A percentile compares a stretch with the other conserved stretches of the same genome.
phyloP scores from a whole-genome alignment of 2,888 invertebrate species.

The Allolobophora icterica region DNA sequence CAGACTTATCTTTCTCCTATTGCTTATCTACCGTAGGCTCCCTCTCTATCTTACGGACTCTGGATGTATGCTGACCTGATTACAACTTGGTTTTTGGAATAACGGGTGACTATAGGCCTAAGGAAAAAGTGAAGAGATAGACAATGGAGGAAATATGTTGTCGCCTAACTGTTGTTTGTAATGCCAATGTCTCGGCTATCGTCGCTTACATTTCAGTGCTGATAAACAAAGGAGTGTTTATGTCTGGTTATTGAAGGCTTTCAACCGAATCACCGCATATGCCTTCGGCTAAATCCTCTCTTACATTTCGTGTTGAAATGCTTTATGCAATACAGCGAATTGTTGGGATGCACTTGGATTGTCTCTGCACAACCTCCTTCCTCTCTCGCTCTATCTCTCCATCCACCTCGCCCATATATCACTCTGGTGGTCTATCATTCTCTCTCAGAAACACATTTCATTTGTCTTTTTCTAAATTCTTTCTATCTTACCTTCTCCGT shows the following conservation, averaged over 20 bases:
- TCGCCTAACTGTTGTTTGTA: background rate
- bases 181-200: background rate
- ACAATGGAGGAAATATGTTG: background rate
- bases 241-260: slow-evolving; percentile 10
- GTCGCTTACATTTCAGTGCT: background rate
- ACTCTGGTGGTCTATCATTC: background rate
- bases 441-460: background rate
- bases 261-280: background rate
- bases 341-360: background rate
- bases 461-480: background rate
- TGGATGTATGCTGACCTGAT: no score
- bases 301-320: background rate
- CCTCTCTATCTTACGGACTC: no score
- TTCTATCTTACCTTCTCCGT: background rate
- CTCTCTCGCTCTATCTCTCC: background rate
- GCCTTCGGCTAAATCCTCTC: background rate
- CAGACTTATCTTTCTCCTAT: no score
- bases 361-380: background rate
- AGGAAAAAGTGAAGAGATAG: background rate
- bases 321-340: background rate
- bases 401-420: no score
- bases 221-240: background rate
- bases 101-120: no score
- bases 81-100: no score
- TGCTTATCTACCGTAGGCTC: no score